A percentile compares a stretch with the other conserved stretches of the same genome.
These are phyloP conservation scores for Rafetus swinhoei DNA, from an alignment of 2,113 vertebrate genomes.

Conservation along the genomic window DNA sequence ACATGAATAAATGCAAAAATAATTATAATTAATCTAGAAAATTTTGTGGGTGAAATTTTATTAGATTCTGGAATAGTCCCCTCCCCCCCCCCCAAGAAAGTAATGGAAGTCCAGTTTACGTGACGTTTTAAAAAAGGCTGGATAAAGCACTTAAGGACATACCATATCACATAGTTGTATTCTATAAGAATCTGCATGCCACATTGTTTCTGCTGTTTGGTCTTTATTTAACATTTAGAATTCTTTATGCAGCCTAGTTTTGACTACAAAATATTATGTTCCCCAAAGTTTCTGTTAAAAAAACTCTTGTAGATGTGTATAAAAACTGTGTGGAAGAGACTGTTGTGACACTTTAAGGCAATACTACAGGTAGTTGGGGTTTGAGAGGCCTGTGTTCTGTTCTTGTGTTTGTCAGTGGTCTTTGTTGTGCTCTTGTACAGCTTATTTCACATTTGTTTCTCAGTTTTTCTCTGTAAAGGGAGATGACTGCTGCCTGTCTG, in stretches of 20 bases:
- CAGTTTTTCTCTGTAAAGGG: not conserved
- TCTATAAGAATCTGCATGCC: not conserved
- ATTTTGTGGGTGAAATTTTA: not conserved
- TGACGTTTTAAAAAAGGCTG: not conserved
- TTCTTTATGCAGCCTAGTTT: not conserved
- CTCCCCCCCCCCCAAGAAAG: not conserved
- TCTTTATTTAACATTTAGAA: not conserved
- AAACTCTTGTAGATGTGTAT: not conserved
- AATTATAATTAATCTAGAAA: not conserved
- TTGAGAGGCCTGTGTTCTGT: not conserved
- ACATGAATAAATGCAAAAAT: not conserved
- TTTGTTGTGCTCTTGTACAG: not conserved
- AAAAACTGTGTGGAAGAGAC: not conserved
- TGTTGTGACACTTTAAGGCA: not conserved
- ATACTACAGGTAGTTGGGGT: accelerated
- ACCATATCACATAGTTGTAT: not conserved
- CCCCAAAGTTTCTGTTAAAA: not conserved
- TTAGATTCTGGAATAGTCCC: not conserved
- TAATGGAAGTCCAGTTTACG: not conserved
- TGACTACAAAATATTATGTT: not conserved
- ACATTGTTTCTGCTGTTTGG: not conserved
- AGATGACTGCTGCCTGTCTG: not conserved
- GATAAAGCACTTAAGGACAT: not conserved
- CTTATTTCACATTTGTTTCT: not conserved
- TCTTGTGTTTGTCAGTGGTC: not conserved